Conservation (phyloP, 2,113 vertebrate genomes). For the Macrotus californicus region DNA sequence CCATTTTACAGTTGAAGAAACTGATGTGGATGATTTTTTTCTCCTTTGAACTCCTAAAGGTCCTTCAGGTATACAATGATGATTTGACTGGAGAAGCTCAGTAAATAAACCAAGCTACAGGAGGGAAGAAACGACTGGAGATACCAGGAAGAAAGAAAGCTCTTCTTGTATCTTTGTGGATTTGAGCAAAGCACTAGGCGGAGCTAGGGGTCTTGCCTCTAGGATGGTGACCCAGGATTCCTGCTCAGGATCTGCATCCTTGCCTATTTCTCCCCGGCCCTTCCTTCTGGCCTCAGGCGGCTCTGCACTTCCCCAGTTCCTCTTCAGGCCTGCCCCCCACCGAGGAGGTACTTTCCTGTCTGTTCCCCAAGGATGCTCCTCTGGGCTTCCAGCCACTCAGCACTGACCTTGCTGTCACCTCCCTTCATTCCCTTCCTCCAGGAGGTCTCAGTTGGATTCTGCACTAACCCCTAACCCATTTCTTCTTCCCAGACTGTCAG, state of each 20-base stretch:
- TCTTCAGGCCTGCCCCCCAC: neutral
- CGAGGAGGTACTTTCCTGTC: constrained; percentile 69
- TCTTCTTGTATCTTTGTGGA: neutral
- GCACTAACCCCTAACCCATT: neutral
- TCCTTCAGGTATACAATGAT: neutral
- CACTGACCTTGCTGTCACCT: constrained; percentile 51
- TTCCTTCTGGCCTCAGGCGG: neutral
- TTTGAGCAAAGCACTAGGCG: neutral
- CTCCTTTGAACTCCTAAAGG: neutral
- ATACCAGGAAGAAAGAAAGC: neutral
- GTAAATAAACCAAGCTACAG: neutral
- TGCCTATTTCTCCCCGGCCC: neutral
- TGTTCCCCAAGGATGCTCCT: neutral
- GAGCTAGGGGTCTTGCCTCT: neutral
- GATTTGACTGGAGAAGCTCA: neutral
- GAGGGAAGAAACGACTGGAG: neutral
- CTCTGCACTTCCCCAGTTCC: neutral
- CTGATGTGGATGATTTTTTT: neutral
- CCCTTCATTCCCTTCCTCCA: constrained; percentile 13
- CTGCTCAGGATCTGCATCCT: neutral
- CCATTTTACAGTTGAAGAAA: neutral
- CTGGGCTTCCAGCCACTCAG: constrained; percentile 51
- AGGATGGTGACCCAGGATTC: neutral
- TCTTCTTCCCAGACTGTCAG: neutral
- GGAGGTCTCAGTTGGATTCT: neutral